Percentiles rank a stretch among this genome's conserved stretches.
These are phyloP conservation scores for Troides oblongomaculatus DNA, from an alignment of 2,888 invertebrate species.

Conservation along the genomic window DNA sequence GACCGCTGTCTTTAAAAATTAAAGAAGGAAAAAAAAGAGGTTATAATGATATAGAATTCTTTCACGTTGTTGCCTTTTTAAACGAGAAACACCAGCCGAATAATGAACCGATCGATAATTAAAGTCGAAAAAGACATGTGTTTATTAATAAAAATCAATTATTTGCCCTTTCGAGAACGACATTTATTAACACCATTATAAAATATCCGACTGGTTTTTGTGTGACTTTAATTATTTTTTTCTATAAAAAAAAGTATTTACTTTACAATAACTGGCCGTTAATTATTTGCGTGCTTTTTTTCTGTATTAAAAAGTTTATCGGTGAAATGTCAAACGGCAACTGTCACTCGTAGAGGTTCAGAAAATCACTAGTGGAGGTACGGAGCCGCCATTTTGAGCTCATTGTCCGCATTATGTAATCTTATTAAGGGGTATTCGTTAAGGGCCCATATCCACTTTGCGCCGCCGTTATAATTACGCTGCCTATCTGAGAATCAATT, in stretches of 20 bases:
- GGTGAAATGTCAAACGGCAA: slow-evolving; percentile 1
- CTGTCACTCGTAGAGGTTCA: too few species aligned
- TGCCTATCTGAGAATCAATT: slow-evolving; percentile 26
- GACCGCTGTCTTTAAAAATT: background rate
- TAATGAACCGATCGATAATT: slow-evolving; percentile 13
- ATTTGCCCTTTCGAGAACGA: background rate
- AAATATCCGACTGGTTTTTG: too few species aligned
- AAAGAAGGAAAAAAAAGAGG: background rate
- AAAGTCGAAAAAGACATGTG: slow-evolving; percentile 1
- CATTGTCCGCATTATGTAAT: slow-evolving; percentile 19
- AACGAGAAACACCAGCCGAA: background rate
- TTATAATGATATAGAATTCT: slow-evolving; percentile 12
- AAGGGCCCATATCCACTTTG: slow-evolving; percentile 21
- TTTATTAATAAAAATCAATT: slow-evolving; percentile 10
- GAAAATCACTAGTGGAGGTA: too few species aligned
- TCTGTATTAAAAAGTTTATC: background rate
- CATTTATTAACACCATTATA: too few species aligned
- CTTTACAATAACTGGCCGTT: slow-evolving; percentile 3
- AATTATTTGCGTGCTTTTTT: slow-evolving; percentile 1
- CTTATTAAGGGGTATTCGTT: slow-evolving; percentile 22
- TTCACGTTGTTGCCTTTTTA: slow-evolving; percentile 15
- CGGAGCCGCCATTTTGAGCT: background rate
- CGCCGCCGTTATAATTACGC: slow-evolving; percentile 21
- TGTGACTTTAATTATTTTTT: too few species aligned
- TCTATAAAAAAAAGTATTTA: slow-evolving; percentile 1